Percentiles rank a stretch among this genome's conserved stretches.
Evolutionary conservation across 2,797 vertebrate species (phyloP).

Genomic region (Sebastes nivosus): DNA sequence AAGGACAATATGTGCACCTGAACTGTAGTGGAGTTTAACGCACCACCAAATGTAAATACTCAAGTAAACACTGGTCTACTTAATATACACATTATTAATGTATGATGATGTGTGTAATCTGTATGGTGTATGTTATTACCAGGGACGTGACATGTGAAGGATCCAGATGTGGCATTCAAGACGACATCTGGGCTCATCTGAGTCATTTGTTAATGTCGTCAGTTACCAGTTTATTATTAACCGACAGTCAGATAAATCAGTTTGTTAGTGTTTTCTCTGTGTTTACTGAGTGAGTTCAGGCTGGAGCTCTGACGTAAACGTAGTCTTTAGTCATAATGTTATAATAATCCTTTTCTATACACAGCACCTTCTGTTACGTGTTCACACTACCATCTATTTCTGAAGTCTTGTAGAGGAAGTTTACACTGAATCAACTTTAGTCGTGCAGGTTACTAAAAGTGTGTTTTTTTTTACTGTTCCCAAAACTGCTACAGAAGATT

Average conservation of each 20-base stretch:
- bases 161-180: background rate
- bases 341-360: background rate
- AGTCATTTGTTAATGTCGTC: background rate
- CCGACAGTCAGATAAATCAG: background rate
- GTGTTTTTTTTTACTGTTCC: slow-evolving; percentile 1
- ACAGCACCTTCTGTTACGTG: background rate
- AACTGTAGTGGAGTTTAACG: background rate
- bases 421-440: background rate
- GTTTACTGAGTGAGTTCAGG: background rate
- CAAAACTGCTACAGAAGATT: slow-evolving; percentile 24
- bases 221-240: slow-evolving; percentile 4
- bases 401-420: background rate
- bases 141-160: background rate
- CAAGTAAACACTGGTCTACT: background rate
- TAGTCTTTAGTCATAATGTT: background rate
- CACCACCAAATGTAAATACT: background rate
- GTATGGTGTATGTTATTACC: background rate
- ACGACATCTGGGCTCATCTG: background rate
- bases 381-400: background rate
- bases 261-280: background rate
- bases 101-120: background rate
- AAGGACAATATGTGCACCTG: too few species aligned
- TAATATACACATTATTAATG: background rate
- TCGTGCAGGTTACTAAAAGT: background rate
- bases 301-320: background rate